Evolutionary conservation across 2,113 vertebrate genomes (phyloP).

Genomic region (Atherinomorus stipes): DNA sequence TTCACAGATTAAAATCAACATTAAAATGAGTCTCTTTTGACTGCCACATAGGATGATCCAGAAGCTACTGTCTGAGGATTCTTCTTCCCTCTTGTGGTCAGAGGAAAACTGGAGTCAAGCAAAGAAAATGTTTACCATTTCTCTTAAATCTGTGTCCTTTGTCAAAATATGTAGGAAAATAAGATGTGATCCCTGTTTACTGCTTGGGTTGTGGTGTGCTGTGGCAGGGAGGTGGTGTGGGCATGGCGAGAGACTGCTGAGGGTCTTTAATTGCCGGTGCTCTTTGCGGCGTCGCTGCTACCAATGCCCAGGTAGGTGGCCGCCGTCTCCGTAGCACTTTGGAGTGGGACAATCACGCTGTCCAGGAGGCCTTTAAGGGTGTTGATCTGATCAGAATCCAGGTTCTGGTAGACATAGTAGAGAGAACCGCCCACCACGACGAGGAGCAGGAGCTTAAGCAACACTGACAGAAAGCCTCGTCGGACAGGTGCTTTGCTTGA

Average conservation of each 20-base stretch:
- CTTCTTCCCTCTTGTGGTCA: conserved; percentile 44
- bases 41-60: conserved; percentile 60
- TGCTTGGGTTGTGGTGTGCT: conserved; percentile 56
- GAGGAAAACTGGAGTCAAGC: conserved; percentile 49
- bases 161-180: conserved; percentile 52
- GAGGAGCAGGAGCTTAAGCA: conserved; percentile 91
- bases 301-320: conserved; percentile 70
- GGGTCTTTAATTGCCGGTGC: conserved; percentile 63
- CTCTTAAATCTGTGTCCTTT: conserved; percentile 63
- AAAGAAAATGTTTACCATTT: conserved; percentile 45
- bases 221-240: conserved; percentile 50
- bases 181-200: conserved; percentile 46
- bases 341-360: conserved; percentile 66
- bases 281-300: conserved; percentile 22
- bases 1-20: conserved; percentile 74
- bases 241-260: conserved; percentile 21
- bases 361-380: conserved; percentile 75
- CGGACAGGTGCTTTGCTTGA: conserved; percentile 39
- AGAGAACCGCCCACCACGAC: conserved; percentile 83
- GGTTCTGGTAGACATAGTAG: conserved; percentile 89
- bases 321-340: conserved; percentile 50
- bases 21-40: conserved; percentile 67
- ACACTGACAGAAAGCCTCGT: conserved; percentile 82
- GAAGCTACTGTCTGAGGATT: conserved; percentile 60
- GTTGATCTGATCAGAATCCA: conserved; percentile 88